Conservation (phyloP, 2,888 invertebrate genomes). For the Caenorhabditis doughertyi region DNA sequence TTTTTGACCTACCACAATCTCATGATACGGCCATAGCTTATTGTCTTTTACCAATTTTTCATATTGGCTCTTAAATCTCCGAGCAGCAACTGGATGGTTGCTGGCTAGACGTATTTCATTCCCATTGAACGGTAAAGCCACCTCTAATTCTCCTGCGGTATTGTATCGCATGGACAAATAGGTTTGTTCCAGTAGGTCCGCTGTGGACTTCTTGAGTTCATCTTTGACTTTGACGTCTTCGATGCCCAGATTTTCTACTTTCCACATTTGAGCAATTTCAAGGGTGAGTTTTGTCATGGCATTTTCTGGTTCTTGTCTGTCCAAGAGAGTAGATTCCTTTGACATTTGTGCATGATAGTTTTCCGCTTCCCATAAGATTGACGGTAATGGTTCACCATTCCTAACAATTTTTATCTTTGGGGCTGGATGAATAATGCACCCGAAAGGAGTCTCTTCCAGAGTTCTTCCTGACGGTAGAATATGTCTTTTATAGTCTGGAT, state of each 20-base stretch:
- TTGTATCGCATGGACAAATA: neutral
- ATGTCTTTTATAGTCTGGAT: neutral
- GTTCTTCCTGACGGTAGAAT: neutral
- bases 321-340: too few species aligned
- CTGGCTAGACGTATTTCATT: neutral
- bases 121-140: conserved; percentile 18
- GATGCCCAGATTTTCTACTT: conserved; percentile 9
- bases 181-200: neutral
- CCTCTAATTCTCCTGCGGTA: neutral
- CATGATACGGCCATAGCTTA: neutral
- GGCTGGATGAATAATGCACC: neutral
- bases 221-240: neutral
- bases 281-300: neutral
- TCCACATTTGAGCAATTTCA: neutral
- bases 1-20: conserved; percentile 35
- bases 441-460: neutral
- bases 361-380: too few species aligned
- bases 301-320: too few species aligned
- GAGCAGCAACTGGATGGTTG: neutral
- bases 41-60: neutral
- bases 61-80: neutral
- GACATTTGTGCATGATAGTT: too few species aligned
- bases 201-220: neutral
- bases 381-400: too few species aligned
- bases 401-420: too few species aligned